Conservation (phyloP, 2,888 invertebrate species). For the Oasisia sp. region DNA sequence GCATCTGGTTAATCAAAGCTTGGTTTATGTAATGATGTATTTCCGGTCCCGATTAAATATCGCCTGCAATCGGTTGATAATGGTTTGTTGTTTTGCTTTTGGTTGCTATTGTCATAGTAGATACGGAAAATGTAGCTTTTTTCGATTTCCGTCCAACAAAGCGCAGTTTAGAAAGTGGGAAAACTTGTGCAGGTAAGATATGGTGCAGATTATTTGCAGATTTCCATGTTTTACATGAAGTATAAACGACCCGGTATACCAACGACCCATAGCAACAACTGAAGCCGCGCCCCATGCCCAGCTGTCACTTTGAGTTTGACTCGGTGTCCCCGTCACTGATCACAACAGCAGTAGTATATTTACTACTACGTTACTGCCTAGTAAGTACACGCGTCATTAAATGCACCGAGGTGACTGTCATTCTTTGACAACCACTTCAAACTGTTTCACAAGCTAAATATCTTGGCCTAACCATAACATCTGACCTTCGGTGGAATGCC, state of each 20-base stretch:
- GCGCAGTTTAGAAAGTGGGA: not conserved
- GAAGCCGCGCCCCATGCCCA: not conserved
- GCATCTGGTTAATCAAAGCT: not conserved
- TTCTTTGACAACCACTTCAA: no score
- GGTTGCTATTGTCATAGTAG: not conserved
- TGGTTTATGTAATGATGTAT: not conserved
- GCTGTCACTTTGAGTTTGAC: not conserved
- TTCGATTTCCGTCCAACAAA: not conserved
- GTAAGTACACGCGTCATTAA: no score
- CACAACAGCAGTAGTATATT: no score
- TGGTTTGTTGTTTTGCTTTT: not conserved
- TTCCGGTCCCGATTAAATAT: constrained; percentile 6
- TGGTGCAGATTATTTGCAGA: not conserved
- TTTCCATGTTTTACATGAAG: not conserved
- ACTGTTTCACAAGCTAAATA: no score
- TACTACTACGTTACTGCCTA: no score
- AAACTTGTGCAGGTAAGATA: not conserved
- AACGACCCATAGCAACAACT: not conserved
- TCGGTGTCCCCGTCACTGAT: not conserved
- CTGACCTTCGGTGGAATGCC: no score
- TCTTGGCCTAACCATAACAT: no score
- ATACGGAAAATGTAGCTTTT: not conserved
- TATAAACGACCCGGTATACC: not conserved
- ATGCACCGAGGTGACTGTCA: no score
- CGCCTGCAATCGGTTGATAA: not conserved